phyloP scores from a whole-genome alignment of 2,113 vertebrate species.

The Verasper variegatus region DNA sequence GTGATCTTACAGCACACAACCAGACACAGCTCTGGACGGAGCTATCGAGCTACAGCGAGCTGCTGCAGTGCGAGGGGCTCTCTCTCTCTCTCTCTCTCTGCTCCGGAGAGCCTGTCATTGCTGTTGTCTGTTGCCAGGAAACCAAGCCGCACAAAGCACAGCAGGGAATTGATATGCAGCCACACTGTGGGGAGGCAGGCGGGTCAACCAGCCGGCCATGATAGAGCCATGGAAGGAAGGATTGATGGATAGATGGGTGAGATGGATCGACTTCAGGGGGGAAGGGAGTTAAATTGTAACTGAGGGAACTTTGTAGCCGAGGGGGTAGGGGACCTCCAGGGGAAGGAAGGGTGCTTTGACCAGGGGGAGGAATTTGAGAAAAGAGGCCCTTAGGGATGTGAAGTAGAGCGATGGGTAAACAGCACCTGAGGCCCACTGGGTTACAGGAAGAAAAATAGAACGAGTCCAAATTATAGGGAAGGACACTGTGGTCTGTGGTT shows the following conservation, averaged over 20 bases:
- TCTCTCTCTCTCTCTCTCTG: slow-evolving; percentile 42
- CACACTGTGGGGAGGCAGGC: slow-evolving; percentile 70
- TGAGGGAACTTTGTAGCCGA: not conserved
- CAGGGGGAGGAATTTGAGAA: slow-evolving; percentile 42
- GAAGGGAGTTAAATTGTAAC: slow-evolving; percentile 18
- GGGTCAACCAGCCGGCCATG: slow-evolving; percentile 50
- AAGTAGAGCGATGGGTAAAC: slow-evolving; percentile 31
- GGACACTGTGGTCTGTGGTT: not conserved
- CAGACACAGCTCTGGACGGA: slow-evolving; percentile 17
- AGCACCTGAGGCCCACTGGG: slow-evolving; percentile 9
- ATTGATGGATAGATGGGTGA: slow-evolving; percentile 27
- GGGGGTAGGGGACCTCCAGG: not conserved
- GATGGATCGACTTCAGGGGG: slow-evolving; percentile 8
- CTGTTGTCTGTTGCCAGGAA: slow-evolving; percentile 76
- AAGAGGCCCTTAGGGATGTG: slow-evolving; percentile 21
- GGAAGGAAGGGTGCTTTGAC: slow-evolving; percentile 16
- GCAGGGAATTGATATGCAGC: slow-evolving; percentile 77
- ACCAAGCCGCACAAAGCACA: slow-evolving; percentile 76
- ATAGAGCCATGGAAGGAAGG: slow-evolving; percentile 27
- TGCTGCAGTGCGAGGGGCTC: slow-evolving; percentile 23
- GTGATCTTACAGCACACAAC: slow-evolving; percentile 16
- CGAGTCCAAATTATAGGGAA: not conserved
- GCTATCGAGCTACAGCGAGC: slow-evolving; percentile 27
- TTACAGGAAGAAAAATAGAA: not conserved
- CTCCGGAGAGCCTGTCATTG: slow-evolving; percentile 59